Conservation (phyloP, 2,888 invertebrate genomes). For the Xylota segnis region DNA sequence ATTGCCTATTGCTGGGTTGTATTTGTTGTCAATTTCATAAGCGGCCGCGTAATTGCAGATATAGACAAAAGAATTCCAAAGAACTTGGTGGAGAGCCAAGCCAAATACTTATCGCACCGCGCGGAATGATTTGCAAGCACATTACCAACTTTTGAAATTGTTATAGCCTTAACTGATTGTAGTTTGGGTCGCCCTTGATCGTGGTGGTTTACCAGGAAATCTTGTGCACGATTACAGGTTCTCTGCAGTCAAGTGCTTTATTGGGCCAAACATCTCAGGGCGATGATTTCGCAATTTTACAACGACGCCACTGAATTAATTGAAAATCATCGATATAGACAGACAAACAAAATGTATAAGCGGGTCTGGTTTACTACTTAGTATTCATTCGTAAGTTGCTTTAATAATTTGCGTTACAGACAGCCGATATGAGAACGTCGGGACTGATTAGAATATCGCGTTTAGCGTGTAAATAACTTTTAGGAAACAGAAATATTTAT, state of each 20-base stretch:
- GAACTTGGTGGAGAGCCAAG: background rate
- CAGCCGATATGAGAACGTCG: no score
- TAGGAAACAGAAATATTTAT: no score
- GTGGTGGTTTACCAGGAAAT: background rate
- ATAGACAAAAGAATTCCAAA: background rate
- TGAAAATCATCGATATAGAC: background rate
- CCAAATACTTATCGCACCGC: constrained; percentile 3
- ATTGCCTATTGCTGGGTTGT: background rate
- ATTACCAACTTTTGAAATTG: constrained; percentile 20
- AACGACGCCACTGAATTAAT: background rate
- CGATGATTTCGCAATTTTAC: background rate
- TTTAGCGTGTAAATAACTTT: no score
- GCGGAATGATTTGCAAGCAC: constrained; percentile 9
- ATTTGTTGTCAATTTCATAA: constrained; percentile 35
- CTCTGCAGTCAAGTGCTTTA: background rate
- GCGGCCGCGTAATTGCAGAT: background rate
- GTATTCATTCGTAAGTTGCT: no score
- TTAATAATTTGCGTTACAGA: no score
- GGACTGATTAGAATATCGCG: no score
- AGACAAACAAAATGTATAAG: background rate
- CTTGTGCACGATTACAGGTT: no score
- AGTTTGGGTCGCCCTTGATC: background rate
- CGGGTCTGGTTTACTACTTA: no score
- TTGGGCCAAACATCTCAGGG: background rate
- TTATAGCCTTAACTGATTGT: background rate